Conservation (phyloP, 37 sponge, comb jelly and placozoan genomes). For the Cliona cf. orientalis region DNA sequence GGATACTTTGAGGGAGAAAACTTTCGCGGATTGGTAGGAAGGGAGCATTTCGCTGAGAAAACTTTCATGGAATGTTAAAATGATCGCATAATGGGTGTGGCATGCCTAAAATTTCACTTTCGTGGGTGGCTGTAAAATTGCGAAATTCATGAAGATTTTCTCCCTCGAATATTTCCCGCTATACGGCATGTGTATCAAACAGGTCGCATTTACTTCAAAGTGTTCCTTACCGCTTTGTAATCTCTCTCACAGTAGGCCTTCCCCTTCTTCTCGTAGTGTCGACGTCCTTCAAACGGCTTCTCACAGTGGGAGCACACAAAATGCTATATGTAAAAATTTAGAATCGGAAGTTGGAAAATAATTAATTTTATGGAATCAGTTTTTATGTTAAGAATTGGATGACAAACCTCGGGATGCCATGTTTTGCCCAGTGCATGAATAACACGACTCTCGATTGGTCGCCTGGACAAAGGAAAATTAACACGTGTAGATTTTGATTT, state of each 20-base stretch:
- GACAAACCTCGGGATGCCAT: slow-evolving; percentile 91
- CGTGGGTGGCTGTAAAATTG: too few relatives aligned
- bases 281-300: slow-evolving; percentile 93
- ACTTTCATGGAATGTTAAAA: too few relatives aligned
- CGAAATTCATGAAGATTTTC: too few relatives aligned
- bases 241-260: slow-evolving; percentile 97
- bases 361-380: background rate
- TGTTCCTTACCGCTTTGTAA: slow-evolving; percentile 82
- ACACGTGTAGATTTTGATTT: too few relatives aligned
- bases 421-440: slow-evolving; percentile 89
- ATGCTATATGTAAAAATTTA: slow-evolving; percentile 58
- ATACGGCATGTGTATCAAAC: background rate
- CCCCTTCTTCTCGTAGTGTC: slow-evolving; percentile 95
- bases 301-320: slow-evolving; percentile 99
- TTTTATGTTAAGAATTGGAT: background rate
- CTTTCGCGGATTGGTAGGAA: too few relatives aligned
- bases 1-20: too few relatives aligned
- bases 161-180: too few relatives aligned
- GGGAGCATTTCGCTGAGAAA: too few relatives aligned
- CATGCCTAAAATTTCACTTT: too few relatives aligned
- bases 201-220: too few relatives aligned
- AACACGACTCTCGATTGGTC: slow-evolving; percentile 94
- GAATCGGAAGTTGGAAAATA: background rate
- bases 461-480: slow-evolving; percentile 35
- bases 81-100: too few relatives aligned